These are phyloP conservation scores for Glaucomys volans DNA, from an alignment of 2,113 vertebrate genomes.

Conservation along the genomic window DNA sequence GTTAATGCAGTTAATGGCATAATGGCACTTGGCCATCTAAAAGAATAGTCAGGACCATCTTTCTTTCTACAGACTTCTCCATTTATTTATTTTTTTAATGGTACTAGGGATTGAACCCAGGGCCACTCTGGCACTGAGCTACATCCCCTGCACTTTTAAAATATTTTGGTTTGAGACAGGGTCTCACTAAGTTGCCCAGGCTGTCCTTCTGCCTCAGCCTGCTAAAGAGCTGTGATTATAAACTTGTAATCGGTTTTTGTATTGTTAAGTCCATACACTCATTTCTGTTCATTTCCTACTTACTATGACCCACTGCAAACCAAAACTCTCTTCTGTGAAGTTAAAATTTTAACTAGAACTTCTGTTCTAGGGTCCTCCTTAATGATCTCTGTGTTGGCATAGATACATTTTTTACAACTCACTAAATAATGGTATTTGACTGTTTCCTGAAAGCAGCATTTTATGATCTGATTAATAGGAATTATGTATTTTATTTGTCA, in stretches of 20 bases:
- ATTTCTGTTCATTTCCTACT: neutral
- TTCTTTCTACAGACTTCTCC: neutral
- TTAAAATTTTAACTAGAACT: neutral
- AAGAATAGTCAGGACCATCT: neutral
- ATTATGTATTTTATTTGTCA: neutral
- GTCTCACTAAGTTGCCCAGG: too few species aligned
- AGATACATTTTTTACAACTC: neutral
- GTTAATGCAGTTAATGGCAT: too few species aligned
- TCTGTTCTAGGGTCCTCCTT: neutral
- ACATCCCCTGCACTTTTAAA: too few species aligned
- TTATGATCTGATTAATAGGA: neutral
- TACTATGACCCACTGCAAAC: neutral
- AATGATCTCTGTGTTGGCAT: neutral
- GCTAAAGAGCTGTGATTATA: too few species aligned
- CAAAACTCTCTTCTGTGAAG: neutral
- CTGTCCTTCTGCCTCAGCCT: too few species aligned
- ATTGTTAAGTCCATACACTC: neutral
- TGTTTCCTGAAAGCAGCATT: neutral
- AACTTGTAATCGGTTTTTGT: neutral
- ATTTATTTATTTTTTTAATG: neutral
- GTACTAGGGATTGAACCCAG: too few species aligned
- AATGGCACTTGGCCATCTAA: neutral
- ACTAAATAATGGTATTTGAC: neutral
- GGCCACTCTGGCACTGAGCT: too few species aligned
- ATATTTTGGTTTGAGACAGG: too few species aligned